A percentile compares a stretch with the other conserved stretches of the same genome.
Evolutionary conservation across 2,113 vertebrate genomes (phyloP).

Genomic region (Aplodontia rufa): DNA sequence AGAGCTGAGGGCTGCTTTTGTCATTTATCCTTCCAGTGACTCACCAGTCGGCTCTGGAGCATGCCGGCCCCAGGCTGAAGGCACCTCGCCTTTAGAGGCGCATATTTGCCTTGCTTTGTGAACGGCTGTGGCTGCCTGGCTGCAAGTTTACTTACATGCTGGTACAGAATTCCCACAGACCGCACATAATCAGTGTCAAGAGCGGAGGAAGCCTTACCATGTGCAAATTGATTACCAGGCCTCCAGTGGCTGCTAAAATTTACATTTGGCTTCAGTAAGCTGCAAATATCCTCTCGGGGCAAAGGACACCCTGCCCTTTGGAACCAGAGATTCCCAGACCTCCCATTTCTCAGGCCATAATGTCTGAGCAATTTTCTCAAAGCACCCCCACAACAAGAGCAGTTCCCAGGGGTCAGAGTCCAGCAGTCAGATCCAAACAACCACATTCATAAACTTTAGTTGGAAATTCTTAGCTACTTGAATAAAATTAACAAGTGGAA

Average conservation of each 20-base stretch:
- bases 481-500: background rate
- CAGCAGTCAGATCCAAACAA: too few species aligned
- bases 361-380: background rate
- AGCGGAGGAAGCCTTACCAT: accelerated
- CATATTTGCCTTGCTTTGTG: background rate
- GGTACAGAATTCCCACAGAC: background rate
- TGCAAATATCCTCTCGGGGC: accelerated
- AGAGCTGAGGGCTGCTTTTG: conserved; percentile 67
- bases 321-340: too few species aligned
- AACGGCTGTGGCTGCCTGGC: background rate
- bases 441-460: accelerated
- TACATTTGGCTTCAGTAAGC: background rate
- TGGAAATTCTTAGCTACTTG: background rate
- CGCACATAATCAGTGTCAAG: too few species aligned
- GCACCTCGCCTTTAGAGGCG: conserved; percentile 50
- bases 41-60: conserved; percentile 59
- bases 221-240: accelerated
- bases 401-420: accelerated
- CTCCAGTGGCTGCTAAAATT: accelerated
- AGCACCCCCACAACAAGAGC: background rate
- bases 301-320: accelerated
- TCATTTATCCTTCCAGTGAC: conserved; percentile 78
- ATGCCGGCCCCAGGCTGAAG: conserved; percentile 60
- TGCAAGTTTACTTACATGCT: too few species aligned
- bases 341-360: accelerated